Percentiles rank a stretch among this genome's conserved stretches.
Conservation (phyloP, 2,113 vertebrate genomes). For the Paraplagusia blochii region DNA sequence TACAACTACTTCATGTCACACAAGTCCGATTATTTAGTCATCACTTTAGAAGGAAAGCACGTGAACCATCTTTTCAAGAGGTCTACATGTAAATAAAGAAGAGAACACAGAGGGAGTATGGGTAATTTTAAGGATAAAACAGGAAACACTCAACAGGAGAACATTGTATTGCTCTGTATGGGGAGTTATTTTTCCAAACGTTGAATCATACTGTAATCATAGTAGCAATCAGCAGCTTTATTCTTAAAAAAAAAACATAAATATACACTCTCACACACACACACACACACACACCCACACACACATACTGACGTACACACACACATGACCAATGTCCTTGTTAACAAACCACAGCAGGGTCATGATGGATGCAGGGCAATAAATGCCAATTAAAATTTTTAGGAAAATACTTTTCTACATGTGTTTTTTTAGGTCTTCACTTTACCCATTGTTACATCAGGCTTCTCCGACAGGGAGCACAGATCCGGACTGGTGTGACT, state of each 20-base stretch:
- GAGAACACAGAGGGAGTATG: neutral
- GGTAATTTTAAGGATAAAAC: conserved; percentile 24
- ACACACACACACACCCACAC: conserved; percentile 17
- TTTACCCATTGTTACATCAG: conserved; percentile 19
- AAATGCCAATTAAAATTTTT: conserved; percentile 48
- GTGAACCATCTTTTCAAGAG: too few species aligned
- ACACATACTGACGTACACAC: conserved; percentile 15
- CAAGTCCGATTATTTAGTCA: conserved; percentile 26
- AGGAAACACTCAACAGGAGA: conserved; percentile 32
- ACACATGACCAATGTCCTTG: conserved; percentile 31
- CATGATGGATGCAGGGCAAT: conserved; percentile 52
- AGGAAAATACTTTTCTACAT: conserved; percentile 28
- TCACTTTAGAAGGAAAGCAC: conserved; percentile 34
- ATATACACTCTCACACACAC: conserved; percentile 24
- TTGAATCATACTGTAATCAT: conserved; percentile 51
- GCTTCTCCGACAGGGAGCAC: conserved; percentile 1
- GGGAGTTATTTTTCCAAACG: conserved; percentile 19
- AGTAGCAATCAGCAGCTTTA: conserved; percentile 62
- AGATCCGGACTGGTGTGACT: conserved; percentile 28
- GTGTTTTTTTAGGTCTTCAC: conserved; percentile 37
- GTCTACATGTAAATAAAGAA: conserved; percentile 16
- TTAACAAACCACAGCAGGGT: conserved; percentile 28
- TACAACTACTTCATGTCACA: conserved; percentile 19
- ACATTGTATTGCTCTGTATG: conserved; percentile 59
- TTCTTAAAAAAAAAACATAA: conserved; percentile 48